phyloP scores from a whole-genome alignment of 2,797 vertebrate species.

The Sternarchorhynchus goeldii region DNA sequence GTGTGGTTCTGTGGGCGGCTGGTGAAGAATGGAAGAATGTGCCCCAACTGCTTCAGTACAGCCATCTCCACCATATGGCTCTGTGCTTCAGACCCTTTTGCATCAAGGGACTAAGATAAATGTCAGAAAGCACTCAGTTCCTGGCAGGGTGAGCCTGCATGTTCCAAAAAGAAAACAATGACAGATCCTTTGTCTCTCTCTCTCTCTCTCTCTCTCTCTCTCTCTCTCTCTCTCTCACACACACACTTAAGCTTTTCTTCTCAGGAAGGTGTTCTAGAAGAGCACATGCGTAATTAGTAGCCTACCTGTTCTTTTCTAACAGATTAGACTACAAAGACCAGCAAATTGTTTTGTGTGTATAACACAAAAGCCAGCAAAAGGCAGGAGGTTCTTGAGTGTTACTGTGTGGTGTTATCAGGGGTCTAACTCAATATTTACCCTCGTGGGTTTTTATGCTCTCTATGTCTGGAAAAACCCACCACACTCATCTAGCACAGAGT shows the following conservation, averaged over 20 bases:
- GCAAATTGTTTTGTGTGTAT: conserved; percentile 4
- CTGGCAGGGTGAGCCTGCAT: background rate
- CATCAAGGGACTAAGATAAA: conserved; percentile 49
- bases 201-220: no score
- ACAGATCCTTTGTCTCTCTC: no score
- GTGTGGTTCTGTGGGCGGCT: background rate
- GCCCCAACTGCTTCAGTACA: conserved; percentile 27
- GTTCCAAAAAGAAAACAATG: background rate
- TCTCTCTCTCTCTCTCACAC: background rate
- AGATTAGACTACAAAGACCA: background rate
- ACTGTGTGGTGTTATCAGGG: conserved; percentile 1
- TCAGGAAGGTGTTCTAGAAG: background rate
- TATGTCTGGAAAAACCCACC: conserved; percentile 24
- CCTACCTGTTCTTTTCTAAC: background rate
- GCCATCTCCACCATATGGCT: conserved; percentile 47
- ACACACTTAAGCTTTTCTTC: conserved; percentile 5
- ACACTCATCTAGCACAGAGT: conserved; percentile 20
- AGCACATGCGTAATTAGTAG: background rate
- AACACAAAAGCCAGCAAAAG: background rate
- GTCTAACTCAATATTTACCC: conserved; percentile 16
- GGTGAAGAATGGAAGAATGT: conserved; percentile 25
- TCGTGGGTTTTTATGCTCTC: background rate
- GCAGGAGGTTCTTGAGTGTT: background rate
- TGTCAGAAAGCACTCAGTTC: conserved; percentile 15
- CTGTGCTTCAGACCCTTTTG: conserved; percentile 45